Conservation (phyloP, 1,140 invertebrate genomes). For the Calliopsis andreniformis region DNA sequence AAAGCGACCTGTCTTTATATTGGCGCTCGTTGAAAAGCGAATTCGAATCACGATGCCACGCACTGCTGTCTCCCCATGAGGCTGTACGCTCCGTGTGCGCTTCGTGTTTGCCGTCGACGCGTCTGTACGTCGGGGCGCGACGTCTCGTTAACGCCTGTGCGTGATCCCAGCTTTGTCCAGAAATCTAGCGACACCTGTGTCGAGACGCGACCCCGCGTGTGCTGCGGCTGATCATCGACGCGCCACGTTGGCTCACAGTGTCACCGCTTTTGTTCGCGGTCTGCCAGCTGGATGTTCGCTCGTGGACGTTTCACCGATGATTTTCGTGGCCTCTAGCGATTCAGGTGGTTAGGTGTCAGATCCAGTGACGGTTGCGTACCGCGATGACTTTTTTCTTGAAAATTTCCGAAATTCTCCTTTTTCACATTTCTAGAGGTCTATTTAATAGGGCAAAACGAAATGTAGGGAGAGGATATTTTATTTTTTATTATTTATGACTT, state of each 20-base stretch:
- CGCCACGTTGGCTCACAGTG: neutral
- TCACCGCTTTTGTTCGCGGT: neutral
- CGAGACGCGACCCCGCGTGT: neutral
- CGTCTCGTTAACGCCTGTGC: constrained; percentile 14
- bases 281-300: neutral
- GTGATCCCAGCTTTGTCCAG: neutral
- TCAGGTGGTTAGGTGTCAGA: neutral
- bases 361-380: no score
- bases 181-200: neutral
- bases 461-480: no score
- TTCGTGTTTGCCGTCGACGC: no score
- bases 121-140: neutral
- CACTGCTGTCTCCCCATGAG: neutral
- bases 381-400: no score
- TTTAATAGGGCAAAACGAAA: no score
- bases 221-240: constrained; percentile 14
- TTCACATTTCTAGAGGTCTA: no score
- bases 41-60: constrained; percentile 19
- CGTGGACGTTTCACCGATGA: neutral
- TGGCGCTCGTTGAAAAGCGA: constrained; percentile 43
- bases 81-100: no score
- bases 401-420: no score
- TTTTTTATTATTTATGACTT: no score
- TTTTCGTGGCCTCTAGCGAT: neutral
- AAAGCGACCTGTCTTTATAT: constrained; percentile 49